Percentiles rank a stretch among this genome's conserved stretches.
These are phyloP conservation scores for Orussus abietinus DNA, from an alignment of 1,140 invertebrate genomes.

Conservation along the genomic window DNA sequence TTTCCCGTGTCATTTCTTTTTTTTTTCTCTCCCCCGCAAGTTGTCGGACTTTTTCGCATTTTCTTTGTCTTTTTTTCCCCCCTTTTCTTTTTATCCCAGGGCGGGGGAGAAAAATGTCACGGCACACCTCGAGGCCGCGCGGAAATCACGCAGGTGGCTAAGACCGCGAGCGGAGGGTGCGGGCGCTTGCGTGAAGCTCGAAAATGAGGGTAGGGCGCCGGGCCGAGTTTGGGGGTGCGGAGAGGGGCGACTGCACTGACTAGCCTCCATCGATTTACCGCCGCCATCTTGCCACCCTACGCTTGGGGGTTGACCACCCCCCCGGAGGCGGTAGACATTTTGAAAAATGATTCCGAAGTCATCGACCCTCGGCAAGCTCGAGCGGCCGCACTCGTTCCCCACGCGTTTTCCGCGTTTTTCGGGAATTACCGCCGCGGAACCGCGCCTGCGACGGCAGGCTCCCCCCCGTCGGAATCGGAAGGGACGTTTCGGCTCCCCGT, in stretches of 20 bases:
- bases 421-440: no score
- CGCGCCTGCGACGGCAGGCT: no score
- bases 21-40: no score
- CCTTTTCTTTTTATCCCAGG: no score
- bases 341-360: slow-evolving; percentile 50
- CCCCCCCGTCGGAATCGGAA: no score
- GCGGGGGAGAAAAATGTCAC: slow-evolving; percentile 1
- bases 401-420: no score
- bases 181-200: slow-evolving; percentile 43
- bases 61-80: no score
- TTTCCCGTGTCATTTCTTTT: no score
- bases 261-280: slow-evolving; percentile 52
- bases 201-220: slow-evolving; percentile 39
- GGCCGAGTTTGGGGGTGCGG: slow-evolving; percentile 17
- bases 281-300: slow-evolving; percentile 50
- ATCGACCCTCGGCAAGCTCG: slow-evolving; percentile 30
- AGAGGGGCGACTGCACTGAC: slow-evolving; percentile 43
- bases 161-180: slow-evolving; percentile 27
- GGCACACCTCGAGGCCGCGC: slow-evolving; percentile 10
- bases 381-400: no score
- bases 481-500: no score
- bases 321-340: slow-evolving; percentile 40
- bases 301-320: slow-evolving; percentile 33
- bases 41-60: no score
- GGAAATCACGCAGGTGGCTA: slow-evolving; percentile 33